Evolutionary conservation across 2,797 vertebrate genomes (phyloP).

Genomic region (Spondyliosoma cantharus): DNA sequence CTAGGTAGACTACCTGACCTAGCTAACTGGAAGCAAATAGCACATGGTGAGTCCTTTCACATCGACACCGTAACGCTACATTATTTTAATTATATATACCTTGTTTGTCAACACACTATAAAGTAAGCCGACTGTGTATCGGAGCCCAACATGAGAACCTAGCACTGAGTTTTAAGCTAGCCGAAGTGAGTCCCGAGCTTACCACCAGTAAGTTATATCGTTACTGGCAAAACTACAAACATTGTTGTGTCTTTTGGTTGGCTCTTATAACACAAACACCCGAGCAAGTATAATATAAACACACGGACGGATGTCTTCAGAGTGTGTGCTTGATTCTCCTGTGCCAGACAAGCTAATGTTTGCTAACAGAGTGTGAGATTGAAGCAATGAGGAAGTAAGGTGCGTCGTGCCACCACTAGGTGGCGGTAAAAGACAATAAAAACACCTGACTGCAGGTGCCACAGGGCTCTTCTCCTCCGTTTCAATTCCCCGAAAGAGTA

Average conservation of each 20-base stretch:
- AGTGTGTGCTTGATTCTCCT: background rate
- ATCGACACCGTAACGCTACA: background rate
- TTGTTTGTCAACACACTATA: background rate
- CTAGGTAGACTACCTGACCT: background rate
- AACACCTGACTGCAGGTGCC: background rate
- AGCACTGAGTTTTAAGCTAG: conserved; percentile 28
- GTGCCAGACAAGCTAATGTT: conserved; percentile 19
- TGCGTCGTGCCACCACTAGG: conserved; percentile 54
- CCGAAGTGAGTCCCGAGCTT: conserved; percentile 7
- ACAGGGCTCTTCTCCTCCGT: background rate
- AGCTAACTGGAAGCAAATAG: background rate
- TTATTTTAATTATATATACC: background rate
- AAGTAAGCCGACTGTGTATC: background rate
- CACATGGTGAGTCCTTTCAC: conserved; percentile 48
- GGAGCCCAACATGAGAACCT: background rate
- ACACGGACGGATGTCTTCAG: background rate
- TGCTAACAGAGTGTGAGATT: conserved; percentile 18
- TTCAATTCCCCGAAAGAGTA: conserved; percentile 2
- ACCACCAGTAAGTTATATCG: background rate
- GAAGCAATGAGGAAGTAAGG: background rate
- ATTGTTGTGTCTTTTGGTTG: background rate
- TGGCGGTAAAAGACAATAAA: conserved; percentile 64
- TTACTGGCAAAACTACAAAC: background rate
- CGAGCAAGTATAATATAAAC: accelerated
- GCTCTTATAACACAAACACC: accelerated